Evolutionary conservation across 2,888 invertebrate species (phyloP), one percentile per base, ranked within the genome.

Genomic region (Ophioninae sp.): DNA sequence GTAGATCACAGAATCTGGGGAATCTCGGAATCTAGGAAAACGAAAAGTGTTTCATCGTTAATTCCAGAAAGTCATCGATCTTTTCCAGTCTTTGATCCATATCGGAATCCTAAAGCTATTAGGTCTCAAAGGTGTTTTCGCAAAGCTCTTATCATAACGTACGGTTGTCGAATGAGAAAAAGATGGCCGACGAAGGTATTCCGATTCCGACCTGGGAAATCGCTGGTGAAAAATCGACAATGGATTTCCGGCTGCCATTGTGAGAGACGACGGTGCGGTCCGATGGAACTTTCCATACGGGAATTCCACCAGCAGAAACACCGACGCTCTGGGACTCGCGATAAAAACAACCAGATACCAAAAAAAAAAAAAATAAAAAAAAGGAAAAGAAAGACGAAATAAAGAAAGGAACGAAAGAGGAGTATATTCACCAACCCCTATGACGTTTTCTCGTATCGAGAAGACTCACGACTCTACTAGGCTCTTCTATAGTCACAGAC

Each of bases 281-380:
- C 63, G 22, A 58, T 59, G 68, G 72, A 51, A 64, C 58, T 77
- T 63, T 44, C 67, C 80, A 41, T 72, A 22, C 79, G 88, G 84
- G 81, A 87, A 90, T 89, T 89, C 88, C 87, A 88, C 87, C 85
- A 87, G 86, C 87, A 88, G 86, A 85, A 82, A 83, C 83, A 23
- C 73, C 23, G 44, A 61, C n/a, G 75, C 71, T 30, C 3, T 37
- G 73, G 74, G 76, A 67, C 68, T 82, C 74, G 86, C 86, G 85
- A 77, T 37, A 59, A 81, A 82, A 75, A 84, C 84, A 77, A 81
- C 85, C 39, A 6, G 17, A 17, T 17, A 51, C 13, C 17, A 74
- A 22, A 79, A 71, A 69, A 72, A 77, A 59, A 68, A 68, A 71
- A 65, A 30, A 80, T 44, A 59, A 58, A 71, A 59, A 22, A 82